Conservation (phyloP, 1,140 invertebrate species). For the Thalassaphorura encarpata region DNA sequence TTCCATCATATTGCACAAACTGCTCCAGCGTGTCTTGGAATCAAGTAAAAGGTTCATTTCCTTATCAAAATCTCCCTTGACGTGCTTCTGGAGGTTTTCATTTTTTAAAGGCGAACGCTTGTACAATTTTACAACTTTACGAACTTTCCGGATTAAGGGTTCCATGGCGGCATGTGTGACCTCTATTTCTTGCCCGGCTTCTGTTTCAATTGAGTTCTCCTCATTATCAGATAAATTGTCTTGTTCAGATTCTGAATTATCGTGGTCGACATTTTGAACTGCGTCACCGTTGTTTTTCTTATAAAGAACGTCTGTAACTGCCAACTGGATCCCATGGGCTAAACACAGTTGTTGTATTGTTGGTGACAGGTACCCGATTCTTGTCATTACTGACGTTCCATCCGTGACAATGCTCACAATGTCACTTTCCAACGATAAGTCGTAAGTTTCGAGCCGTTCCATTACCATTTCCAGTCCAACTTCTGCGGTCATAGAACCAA, state of each 20-base stretch:
- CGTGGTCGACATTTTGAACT: too few relatives aligned
- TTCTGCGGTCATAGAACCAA: background rate
- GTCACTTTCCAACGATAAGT: background rate
- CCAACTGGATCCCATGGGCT: conserved; percentile 12
- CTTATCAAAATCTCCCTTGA: background rate
- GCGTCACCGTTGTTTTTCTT: too few relatives aligned
- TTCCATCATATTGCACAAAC: conserved; percentile 1
- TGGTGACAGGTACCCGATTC: background rate
- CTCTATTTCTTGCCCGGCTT: too few relatives aligned
- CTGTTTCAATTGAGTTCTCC: too few relatives aligned
- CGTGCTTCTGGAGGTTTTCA: conserved; percentile 2
- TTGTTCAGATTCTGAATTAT: too few relatives aligned
- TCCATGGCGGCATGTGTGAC: background rate
- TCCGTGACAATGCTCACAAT: conserved; percentile 7
- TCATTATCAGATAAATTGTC: background rate
- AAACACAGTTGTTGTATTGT: conserved; percentile 7
- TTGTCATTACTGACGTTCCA: conserved; percentile 10
- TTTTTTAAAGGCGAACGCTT: background rate
- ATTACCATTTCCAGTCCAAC: background rate
- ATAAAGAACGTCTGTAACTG: conserved; percentile 9
- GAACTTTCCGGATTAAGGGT: background rate
- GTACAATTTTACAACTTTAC: background rate
- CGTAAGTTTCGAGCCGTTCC: background rate
- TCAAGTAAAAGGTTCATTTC: background rate
- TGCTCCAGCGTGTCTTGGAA: conserved; percentile 10